A percentile compares a stretch with the other conserved stretches of the same genome.
These are phyloP conservation scores for Meandrina meandrites DNA, from an alignment of 92 coral and sea anemone genomes.

Conservation along the genomic window DNA sequence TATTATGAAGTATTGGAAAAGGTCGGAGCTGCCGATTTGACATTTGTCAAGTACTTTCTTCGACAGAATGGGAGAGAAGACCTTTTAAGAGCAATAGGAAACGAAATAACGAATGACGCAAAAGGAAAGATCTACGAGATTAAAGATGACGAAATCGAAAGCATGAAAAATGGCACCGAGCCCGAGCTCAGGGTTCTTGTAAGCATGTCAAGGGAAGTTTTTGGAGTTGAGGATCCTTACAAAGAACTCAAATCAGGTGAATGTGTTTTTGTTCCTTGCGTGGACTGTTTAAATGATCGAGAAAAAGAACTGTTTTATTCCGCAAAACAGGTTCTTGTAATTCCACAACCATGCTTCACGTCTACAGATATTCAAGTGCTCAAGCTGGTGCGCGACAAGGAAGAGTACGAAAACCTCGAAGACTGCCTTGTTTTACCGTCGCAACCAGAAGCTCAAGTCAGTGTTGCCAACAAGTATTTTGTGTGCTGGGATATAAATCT, in stretches of 20 bases:
- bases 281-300: conserved; percentile 18
- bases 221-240: conserved; percentile 65
- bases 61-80: conserved; percentile 17
- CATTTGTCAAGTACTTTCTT: conserved; percentile 23
- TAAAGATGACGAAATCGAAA: not conserved
- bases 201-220: conserved; percentile 61
- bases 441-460: conserved; percentile 31
- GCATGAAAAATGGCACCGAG: not conserved
- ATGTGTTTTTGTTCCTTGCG: conserved; percentile 60
- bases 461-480: conserved; percentile 46
- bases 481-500: conserved; percentile 56
- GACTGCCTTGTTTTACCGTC: conserved; percentile 59
- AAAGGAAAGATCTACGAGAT: conserved; percentile 22
- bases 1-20: conserved; percentile 19
- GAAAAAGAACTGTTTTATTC: conserved; percentile 26
- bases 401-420: conserved; percentile 47
- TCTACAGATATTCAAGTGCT: conserved; percentile 42
- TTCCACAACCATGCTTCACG: conserved; percentile 60
- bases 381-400: conserved; percentile 33
- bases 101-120: not conserved
- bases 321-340: conserved; percentile 52
- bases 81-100: not conserved
- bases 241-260: conserved; percentile 47
- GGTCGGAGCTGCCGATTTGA: not conserved
- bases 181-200: conserved; percentile 16